A percentile compares a stretch with the other conserved stretches of the same genome.
These are phyloP conservation scores for Eulacestoma nigropectus DNA, from an alignment of 2,113 vertebrate genomes.

Conservation along the genomic window DNA sequence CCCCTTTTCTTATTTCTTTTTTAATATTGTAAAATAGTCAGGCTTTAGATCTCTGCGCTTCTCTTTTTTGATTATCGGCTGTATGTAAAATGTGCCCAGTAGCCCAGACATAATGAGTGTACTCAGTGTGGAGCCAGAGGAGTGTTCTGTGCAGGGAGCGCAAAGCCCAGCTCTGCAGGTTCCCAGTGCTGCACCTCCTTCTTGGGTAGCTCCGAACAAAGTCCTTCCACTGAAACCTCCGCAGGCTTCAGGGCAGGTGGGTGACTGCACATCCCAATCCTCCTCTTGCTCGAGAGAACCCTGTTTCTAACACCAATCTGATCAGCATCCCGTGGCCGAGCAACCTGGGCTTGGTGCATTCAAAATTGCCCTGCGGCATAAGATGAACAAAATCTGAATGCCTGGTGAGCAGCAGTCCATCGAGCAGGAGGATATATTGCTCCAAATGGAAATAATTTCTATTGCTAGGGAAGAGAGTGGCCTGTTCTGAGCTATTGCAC, in stretches of 20 bases:
- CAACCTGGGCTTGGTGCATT: background rate
- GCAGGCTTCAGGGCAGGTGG: background rate
- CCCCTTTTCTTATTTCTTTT: background rate
- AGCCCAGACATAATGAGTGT: background rate
- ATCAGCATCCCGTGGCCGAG: background rate
- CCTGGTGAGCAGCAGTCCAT: slow-evolving; percentile 36
- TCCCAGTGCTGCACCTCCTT: background rate
- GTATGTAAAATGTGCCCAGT: background rate
- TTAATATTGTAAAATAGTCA: background rate
- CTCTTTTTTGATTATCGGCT: background rate
- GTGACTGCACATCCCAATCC: background rate
- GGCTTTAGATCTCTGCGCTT: background rate
- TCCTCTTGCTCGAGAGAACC: background rate
- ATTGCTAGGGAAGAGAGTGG: slow-evolving; percentile 22
- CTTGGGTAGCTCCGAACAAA: background rate
- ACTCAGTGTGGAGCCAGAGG: background rate
- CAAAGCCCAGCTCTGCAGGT: background rate
- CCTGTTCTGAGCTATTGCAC: slow-evolving; percentile 8
- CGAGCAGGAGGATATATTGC: slow-evolving; percentile 45
- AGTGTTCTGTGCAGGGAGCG: background rate
- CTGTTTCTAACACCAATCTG: background rate
- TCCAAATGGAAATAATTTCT: slow-evolving; percentile 60
- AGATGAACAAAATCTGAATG: slow-evolving; percentile 2
- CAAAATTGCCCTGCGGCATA: background rate
- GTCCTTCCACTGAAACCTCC: background rate